phyloP scores from a whole-genome alignment of 2,888 invertebrate species.

The Philopedon plagiatum region DNA sequence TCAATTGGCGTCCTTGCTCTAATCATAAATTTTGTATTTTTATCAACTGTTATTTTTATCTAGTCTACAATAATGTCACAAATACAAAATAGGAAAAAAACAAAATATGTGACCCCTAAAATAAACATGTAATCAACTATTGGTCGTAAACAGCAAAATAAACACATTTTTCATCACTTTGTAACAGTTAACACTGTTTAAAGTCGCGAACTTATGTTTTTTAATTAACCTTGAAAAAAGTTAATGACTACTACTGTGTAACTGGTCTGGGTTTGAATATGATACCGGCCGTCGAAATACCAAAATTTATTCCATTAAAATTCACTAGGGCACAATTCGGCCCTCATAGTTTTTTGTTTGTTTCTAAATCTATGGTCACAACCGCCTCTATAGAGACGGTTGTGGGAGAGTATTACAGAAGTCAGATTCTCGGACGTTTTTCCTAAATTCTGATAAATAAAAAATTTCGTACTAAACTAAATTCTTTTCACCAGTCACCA shows the following conservation, averaged over 20 bases:
- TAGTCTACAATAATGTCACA: too few species aligned
- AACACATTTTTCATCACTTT: slow-evolving; percentile 6
- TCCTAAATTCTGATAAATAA: too few species aligned
- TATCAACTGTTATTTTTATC: too few species aligned
- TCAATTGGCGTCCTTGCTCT: too few species aligned
- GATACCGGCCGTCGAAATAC: not conserved
- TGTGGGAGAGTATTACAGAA: too few species aligned
- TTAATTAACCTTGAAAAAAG: slow-evolving; percentile 16
- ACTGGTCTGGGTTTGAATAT: not conserved
- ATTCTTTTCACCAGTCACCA: slow-evolving; percentile 62
- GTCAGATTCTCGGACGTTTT: too few species aligned
- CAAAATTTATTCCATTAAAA: not conserved
- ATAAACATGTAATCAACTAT: not conserved
- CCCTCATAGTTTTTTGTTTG: too few species aligned
- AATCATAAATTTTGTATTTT: too few species aligned
- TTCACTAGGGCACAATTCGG: too few species aligned
- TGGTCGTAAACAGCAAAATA: not conserved
- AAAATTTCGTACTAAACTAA: too few species aligned
- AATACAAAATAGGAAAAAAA: not conserved
- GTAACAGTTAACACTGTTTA: not conserved
- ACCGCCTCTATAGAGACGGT: too few species aligned
- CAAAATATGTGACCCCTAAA: not conserved
- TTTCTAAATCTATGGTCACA: too few species aligned
- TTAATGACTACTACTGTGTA: slow-evolving; percentile 10
- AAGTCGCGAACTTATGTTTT: slow-evolving; percentile 12